A percentile compares a stretch with the other conserved stretches of the same genome.
These are phyloP conservation scores for Cerastis rubricosa DNA, from an alignment of 2,888 invertebrate species.

Conservation along the genomic window DNA sequence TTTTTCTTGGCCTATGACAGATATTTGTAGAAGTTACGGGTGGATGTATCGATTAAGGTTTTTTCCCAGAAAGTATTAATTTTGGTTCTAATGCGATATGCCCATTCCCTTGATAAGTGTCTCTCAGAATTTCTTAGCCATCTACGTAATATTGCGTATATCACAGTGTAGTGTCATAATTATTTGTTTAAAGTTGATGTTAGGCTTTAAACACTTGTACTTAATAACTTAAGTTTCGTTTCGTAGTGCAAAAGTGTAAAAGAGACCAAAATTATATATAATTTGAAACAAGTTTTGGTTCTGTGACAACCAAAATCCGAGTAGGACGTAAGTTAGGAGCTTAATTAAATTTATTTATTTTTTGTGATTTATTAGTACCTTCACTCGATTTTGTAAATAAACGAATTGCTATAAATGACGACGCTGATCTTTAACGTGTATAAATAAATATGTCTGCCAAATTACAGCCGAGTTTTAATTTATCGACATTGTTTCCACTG, in stretches of 20 bases:
- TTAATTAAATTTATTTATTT: slow-evolving; percentile 86
- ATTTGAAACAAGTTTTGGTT: slow-evolving; percentile 78
- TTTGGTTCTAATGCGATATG: slow-evolving; percentile 53
- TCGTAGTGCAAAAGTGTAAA: slow-evolving; percentile 73
- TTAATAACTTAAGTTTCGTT: slow-evolving; percentile 80
- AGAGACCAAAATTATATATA: slow-evolving; percentile 83
- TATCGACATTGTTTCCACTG: slow-evolving; percentile 48
- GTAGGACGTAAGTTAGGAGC: slow-evolving; percentile 82
- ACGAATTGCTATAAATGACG: slow-evolving; percentile 87
- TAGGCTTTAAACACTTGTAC: slow-evolving; percentile 81
- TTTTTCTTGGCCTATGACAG: slow-evolving; percentile 87
- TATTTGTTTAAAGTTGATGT: slow-evolving; percentile 82
- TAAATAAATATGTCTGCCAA: slow-evolving; percentile 91
- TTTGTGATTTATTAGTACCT: slow-evolving; percentile 88
- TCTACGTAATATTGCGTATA: slow-evolving; percentile 60
- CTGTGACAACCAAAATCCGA: slow-evolving; percentile 85
- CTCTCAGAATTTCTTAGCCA: slow-evolving; percentile 59
- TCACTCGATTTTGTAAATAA: slow-evolving; percentile 88
- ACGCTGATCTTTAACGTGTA: slow-evolving; percentile 89
- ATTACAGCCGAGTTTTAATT: slow-evolving; percentile 82
- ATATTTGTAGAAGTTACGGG: slow-evolving; percentile 81
- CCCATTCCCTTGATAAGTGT: slow-evolving; percentile 48
- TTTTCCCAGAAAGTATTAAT: slow-evolving; percentile 46
- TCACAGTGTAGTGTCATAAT: slow-evolving; percentile 76
- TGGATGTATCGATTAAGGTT: slow-evolving; percentile 65